Conservation (phyloP, 2,888 invertebrate genomes). For the Dolichopus griseipennis region DNA sequence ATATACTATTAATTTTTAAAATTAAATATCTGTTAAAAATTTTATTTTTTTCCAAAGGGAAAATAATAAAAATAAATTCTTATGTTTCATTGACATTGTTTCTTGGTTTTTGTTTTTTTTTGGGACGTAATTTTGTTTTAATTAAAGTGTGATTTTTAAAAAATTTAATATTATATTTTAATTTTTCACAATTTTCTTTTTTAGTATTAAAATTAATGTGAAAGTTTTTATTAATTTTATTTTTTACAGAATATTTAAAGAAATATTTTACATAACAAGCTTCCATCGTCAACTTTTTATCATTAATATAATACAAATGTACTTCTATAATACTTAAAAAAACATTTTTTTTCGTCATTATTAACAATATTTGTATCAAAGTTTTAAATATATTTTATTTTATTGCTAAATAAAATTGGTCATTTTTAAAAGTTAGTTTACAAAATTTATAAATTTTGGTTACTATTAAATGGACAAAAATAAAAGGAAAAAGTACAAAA, state of each 20-base stretch:
- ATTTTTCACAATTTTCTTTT: neutral
- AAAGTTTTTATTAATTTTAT: neutral
- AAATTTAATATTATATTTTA: neutral
- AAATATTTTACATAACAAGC: neutral
- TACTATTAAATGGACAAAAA: neutral
- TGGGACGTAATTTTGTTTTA: neutral
- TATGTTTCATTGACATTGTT: neutral
- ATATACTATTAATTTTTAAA: too few relatives aligned
- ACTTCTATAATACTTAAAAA: neutral
- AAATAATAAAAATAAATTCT: neutral
- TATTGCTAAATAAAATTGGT: neutral
- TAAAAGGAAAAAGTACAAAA: neutral
- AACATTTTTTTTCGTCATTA: neutral
- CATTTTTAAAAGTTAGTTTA: neutral
- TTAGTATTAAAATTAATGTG: neutral
- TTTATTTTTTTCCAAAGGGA: too few relatives aligned
- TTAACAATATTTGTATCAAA: neutral
- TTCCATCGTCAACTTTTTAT: neutral
- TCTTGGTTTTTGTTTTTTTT: neutral
- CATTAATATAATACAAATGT: neutral
- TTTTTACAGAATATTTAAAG: neutral
- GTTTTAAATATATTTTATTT: neutral
- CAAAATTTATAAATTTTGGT: neutral
- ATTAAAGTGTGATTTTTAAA: neutral
- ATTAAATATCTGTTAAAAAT: too few relatives aligned